Evolutionary conservation across 1,140 invertebrate species (phyloP).

Genomic region (Calycopis cecrops): DNA sequence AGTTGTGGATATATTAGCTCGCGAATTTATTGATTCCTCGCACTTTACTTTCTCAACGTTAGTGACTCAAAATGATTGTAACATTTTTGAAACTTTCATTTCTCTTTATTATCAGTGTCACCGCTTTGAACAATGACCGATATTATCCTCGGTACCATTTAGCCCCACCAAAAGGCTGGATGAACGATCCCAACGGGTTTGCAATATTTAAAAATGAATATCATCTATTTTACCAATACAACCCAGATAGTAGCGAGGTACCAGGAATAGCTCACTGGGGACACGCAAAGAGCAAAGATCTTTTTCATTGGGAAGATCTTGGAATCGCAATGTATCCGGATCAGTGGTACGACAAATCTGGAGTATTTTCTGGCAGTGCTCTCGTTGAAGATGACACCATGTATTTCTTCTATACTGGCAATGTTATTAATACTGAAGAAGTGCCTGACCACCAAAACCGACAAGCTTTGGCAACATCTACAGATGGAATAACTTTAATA

Average conservation of each 20-base stretch:
- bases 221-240: constrained; percentile 5
- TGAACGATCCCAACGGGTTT: constrained; percentile 3
- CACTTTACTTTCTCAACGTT: too few relatives aligned
- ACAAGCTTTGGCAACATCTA: constrained; percentile 5
- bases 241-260: background rate
- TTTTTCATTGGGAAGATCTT: constrained; percentile 5
- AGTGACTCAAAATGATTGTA: background rate
- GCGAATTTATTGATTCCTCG: too few relatives aligned
- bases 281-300: constrained; percentile 1
- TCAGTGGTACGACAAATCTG: constrained; percentile 3
- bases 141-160: constrained; percentile 3
- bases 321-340: constrained; percentile 7
- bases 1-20: too few relatives aligned
- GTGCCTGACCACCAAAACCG: background rate
- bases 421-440: background rate
- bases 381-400: background rate
- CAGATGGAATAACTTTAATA: background rate
- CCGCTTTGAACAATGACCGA: background rate
- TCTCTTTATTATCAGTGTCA: background rate
- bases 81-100: background rate
- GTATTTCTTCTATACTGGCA: constrained; percentile 7
- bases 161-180: constrained; percentile 6
- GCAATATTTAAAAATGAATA: constrained; percentile 2
- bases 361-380: constrained; percentile 9
- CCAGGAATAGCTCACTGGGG: background rate